Conservation (phyloP, 2,888 invertebrate genomes). For the Noctua janthina region DNA sequence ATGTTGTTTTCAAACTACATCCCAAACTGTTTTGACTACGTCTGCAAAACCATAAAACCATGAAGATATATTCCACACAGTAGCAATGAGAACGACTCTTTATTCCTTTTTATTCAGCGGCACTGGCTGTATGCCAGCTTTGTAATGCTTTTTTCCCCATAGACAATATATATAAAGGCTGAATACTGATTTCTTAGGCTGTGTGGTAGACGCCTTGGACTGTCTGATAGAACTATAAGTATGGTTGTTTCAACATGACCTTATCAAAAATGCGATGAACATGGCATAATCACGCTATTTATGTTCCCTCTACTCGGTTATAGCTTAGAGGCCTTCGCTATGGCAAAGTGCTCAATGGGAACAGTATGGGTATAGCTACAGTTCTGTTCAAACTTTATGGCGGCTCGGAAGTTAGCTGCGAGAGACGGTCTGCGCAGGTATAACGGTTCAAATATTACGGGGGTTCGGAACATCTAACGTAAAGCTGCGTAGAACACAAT, state of each 20-base stretch:
- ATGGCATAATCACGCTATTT: not conserved
- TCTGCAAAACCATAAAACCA: constrained; percentile 31
- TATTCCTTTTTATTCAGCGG: constrained; percentile 36
- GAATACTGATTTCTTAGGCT: constrained; percentile 56
- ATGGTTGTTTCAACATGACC: not conserved
- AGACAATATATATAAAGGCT: constrained; percentile 44
- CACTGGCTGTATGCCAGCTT: constrained; percentile 58
- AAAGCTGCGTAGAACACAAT: not conserved
- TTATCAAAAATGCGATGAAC: not conserved
- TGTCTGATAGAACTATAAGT: not conserved
- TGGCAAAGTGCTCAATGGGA: not conserved
- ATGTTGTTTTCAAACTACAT: not conserved
- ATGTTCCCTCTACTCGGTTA: not conserved
- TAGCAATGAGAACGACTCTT: constrained; percentile 30
- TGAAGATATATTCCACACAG: constrained; percentile 19
- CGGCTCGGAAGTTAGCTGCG: not conserved
- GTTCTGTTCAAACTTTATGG: not conserved
- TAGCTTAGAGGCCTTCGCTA: not conserved
- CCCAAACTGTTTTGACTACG: constrained; percentile 16
- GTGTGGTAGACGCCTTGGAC: constrained; percentile 23
- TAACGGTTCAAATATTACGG: not conserved
- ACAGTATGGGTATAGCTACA: not conserved
- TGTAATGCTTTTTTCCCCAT: constrained; percentile 44
- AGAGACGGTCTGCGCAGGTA: not conserved
- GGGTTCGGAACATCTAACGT: not conserved